Percentiles rank a stretch among this genome's conserved stretches.
Evolutionary conservation across 2,797 vertebrate species (phyloP).

Genomic region (Martes flavigula): DNA sequence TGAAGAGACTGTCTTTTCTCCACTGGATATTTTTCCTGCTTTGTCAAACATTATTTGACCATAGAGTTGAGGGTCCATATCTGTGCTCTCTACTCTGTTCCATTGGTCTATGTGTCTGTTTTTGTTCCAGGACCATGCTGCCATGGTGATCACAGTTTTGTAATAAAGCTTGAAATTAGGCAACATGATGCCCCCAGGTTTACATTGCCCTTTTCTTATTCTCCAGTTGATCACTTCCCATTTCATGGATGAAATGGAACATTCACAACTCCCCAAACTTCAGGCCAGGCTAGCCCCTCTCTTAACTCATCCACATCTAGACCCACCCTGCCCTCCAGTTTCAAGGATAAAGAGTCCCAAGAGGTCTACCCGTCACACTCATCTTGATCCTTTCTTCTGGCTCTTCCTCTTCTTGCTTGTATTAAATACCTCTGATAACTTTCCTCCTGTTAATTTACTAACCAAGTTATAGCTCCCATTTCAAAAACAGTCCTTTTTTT

Average conservation of each 20-base stretch:
- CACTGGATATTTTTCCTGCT: no score
- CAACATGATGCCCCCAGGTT: no score
- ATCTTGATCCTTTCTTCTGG: not conserved
- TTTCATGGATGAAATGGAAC: not conserved
- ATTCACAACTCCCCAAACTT: not conserved
- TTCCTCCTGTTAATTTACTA: not conserved
- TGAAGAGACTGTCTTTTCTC: no score
- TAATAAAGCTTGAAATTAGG: no score
- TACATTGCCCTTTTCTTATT: not conserved
- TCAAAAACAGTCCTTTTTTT: not conserved
- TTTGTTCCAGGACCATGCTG: no score
- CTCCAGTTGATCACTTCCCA: not conserved
- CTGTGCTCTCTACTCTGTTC: no score
- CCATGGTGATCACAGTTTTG: no score
- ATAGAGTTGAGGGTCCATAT: no score
- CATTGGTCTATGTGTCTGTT: no score
- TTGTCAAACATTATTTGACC: no score
- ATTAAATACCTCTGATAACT: no score
- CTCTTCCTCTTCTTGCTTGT: not conserved
- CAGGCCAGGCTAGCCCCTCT: not conserved
- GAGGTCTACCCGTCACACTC: not conserved
- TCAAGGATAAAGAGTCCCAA: not conserved
- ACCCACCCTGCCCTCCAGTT: not conserved
- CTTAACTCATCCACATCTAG: not conserved
- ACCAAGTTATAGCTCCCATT: not conserved